Evolutionary conservation across 1,140 invertebrate genomes (phyloP).

Genomic region (Calephelis nemesis): DNA sequence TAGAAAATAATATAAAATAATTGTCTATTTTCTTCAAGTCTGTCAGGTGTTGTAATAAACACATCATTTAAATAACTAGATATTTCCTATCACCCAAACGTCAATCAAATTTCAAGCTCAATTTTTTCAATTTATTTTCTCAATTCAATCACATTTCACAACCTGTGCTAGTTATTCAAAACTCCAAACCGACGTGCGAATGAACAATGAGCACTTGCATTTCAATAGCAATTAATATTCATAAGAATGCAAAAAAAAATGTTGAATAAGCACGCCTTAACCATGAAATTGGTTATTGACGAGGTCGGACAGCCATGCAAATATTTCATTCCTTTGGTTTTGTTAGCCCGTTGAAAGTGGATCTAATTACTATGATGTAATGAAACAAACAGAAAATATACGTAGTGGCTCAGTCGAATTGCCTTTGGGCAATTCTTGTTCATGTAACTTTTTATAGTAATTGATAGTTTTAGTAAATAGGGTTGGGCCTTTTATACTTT

Average conservation of each 20-base stretch:
- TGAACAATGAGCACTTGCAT: background rate
- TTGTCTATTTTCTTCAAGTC: no score
- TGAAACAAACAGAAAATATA: background rate
- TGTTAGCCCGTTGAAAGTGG: background rate
- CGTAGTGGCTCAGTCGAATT: background rate
- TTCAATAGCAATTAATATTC: conserved; percentile 8
- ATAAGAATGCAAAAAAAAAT: conserved; percentile 7
- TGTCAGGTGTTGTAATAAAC: no score
- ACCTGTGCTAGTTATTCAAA: background rate
- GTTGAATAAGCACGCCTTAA: conserved; percentile 6
- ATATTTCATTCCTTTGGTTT: conserved; percentile 8
- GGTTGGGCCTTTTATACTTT: no score
- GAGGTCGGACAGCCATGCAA: conserved; percentile 9
- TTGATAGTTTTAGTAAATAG: no score
- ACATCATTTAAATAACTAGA: background rate
- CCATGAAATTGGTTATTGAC: conserved; percentile 11
- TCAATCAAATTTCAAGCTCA: background rate
- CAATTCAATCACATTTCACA: background rate
- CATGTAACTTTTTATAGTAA: background rate
- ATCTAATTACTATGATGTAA: conserved; percentile 10
- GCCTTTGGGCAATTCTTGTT: background rate
- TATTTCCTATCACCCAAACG: background rate
- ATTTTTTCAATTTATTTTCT: background rate
- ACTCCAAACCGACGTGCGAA: background rate
- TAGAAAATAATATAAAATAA: no score